Conservation (phyloP, 2,113 vertebrate genomes). For the Panthera uncia region DNA sequence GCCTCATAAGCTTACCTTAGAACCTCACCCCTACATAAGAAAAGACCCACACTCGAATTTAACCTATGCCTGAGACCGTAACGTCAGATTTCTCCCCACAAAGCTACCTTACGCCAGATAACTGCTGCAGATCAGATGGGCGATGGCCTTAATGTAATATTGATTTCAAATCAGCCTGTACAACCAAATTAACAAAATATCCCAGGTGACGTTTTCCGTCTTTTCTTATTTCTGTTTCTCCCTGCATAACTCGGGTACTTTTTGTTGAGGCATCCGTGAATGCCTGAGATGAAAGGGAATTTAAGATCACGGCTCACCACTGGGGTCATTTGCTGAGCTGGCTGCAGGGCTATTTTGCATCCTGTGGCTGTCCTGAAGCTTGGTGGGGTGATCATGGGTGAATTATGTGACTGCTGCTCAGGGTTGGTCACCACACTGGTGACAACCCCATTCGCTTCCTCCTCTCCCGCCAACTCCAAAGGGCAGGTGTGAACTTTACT, state of each 20-base stretch:
- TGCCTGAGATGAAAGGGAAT: not conserved
- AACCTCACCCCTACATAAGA: not conserved
- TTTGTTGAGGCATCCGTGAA: not conserved
- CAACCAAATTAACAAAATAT: not conserved
- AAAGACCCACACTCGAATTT: not conserved
- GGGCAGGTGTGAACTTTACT: constrained; percentile 52
- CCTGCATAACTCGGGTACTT: not conserved
- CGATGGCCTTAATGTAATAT: not conserved
- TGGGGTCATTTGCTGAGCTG: not conserved
- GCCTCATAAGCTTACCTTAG: not conserved
- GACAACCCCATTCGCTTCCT: not conserved
- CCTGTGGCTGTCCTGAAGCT: not conserved
- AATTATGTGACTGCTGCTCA: not conserved
- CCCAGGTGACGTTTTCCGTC: not conserved
- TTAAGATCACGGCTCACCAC: not conserved
- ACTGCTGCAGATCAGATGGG: not conserved
- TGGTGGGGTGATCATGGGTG: not conserved
- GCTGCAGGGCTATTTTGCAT: not conserved
- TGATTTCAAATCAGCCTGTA: constrained; percentile 31
- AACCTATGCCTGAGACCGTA: not conserved
- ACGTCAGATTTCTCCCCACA: not conserved
- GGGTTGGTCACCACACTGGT: not conserved
- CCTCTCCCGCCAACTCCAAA: constrained; percentile 45
- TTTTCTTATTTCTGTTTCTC: not conserved
- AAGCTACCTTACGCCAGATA: not conserved